Percentiles rank a stretch among this genome's conserved stretches.
Conservation (phyloP, 1,140 invertebrate genomes). For the Dreissena polymorpha region DNA sequence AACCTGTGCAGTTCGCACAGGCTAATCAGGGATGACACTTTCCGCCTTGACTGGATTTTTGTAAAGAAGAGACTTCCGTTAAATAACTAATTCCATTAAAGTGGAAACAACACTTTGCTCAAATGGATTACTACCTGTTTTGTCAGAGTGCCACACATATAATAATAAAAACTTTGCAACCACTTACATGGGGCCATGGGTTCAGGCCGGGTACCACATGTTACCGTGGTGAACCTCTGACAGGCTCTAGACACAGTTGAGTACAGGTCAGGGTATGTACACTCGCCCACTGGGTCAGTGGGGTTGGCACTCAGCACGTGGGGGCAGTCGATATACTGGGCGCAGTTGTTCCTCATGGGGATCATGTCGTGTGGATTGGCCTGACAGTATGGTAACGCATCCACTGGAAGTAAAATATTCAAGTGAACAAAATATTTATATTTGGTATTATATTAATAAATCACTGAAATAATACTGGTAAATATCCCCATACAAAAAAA, state of each 20-base stretch:
- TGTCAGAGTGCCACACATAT: too few relatives aligned
- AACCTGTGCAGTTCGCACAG: too few relatives aligned
- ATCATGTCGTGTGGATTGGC: slow-evolving; percentile 44
- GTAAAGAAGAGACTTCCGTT: too few relatives aligned
- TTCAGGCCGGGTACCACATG: slow-evolving; percentile 63
- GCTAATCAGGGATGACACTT: too few relatives aligned
- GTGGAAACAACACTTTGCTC: background rate
- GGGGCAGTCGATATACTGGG: slow-evolving; percentile 67
- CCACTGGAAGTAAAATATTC: slow-evolving; percentile 37
- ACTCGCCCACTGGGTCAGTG: slow-evolving; percentile 25
- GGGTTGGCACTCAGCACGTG: slow-evolving; percentile 19
- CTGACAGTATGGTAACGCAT: slow-evolving; percentile 55
- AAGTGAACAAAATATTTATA: too few relatives aligned
- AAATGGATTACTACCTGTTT: background rate
- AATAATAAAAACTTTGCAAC: too few relatives aligned
- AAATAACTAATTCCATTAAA: too few relatives aligned
- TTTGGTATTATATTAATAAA: too few relatives aligned
- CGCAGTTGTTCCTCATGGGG: slow-evolving; percentile 64
- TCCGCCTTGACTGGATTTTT: too few relatives aligned
- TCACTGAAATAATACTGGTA: too few relatives aligned
- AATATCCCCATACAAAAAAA: too few relatives aligned
- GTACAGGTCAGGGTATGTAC: slow-evolving; percentile 61
- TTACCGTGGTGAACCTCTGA: slow-evolving; percentile 58
- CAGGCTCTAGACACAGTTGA: slow-evolving; percentile 52
- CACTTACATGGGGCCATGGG: slow-evolving; percentile 66